Evolutionary conservation across 2,888 invertebrate species (phyloP).

Genomic region (Sinohyriopsis cumingii): DNA sequence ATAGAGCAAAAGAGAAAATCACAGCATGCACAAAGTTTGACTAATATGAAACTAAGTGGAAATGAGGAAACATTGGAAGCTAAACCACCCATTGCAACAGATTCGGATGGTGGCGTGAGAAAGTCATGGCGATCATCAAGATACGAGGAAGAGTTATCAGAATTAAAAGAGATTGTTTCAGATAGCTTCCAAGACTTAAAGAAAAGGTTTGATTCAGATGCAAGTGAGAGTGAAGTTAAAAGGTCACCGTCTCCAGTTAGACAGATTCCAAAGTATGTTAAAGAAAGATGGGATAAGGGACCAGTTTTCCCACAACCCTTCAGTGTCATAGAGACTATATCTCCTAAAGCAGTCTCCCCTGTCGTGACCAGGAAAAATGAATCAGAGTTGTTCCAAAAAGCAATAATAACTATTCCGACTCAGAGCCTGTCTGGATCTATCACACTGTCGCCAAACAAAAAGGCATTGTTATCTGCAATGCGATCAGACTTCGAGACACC

Average conservation of each 20-base stretch:
- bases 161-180: slow-evolving; percentile 48
- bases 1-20: neutral
- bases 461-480: too few species aligned
- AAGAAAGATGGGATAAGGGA: slow-evolving; percentile 3
- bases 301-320: neutral
- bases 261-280: slow-evolving; percentile 4
- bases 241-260: slow-evolving; percentile 31
- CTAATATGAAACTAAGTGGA: slow-evolving; percentile 28
- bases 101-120: slow-evolving; percentile 31
- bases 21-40: slow-evolving; percentile 24
- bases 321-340: too few species aligned
- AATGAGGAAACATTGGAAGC: slow-evolving; percentile 1
- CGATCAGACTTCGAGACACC: too few species aligned
- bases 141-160: slow-evolving; percentile 53
- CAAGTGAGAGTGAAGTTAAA: slow-evolving; percentile 43
- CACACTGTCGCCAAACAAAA: too few species aligned
- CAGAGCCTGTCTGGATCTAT: too few species aligned
- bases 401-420: too few species aligned
- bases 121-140: slow-evolving; percentile 47
- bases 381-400: too few species aligned
- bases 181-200: slow-evolving; percentile 49
- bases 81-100: slow-evolving; percentile 40
- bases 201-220: slow-evolving; percentile 50
- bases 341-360: too few species aligned
- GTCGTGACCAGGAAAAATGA: too few species aligned